These are phyloP conservation scores for Leistus spinibarbis DNA, from an alignment of 2,888 invertebrate species.

Conservation along the genomic window DNA sequence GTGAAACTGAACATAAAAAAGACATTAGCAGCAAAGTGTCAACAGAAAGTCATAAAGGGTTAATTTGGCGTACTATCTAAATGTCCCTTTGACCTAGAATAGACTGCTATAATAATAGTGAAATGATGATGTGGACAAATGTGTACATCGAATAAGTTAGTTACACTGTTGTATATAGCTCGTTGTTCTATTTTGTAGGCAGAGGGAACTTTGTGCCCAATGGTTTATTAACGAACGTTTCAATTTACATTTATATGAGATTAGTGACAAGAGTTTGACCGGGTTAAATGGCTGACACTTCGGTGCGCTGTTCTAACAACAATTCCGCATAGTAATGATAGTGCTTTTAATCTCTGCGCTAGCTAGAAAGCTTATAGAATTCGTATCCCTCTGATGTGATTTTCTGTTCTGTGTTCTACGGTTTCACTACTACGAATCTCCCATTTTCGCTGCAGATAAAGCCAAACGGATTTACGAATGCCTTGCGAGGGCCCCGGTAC, in stretches of 20 bases:
- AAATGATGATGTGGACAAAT: neutral
- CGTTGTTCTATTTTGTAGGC: neutral
- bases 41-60: neutral
- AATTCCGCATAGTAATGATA: slow-evolving; percentile 6
- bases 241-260: neutral
- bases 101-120: neutral
- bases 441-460: neutral
- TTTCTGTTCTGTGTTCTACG: neutral
- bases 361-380: neutral
- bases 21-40: no score
- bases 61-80: neutral
- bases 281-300: slow-evolving; percentile 9
- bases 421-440: neutral
- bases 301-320: neutral
- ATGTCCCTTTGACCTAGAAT: neutral
- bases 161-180: neutral
- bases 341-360: neutral
- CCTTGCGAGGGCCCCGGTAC: neutral
- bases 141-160: neutral
- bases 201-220: neutral
- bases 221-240: neutral
- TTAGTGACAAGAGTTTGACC: neutral
- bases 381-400: neutral
- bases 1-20: no score
- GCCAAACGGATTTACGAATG: slow-evolving; percentile 8